Base-by-base conservation (phyloP, 2,113 vertebrate species). In the Delphinus delphis region DNA sequence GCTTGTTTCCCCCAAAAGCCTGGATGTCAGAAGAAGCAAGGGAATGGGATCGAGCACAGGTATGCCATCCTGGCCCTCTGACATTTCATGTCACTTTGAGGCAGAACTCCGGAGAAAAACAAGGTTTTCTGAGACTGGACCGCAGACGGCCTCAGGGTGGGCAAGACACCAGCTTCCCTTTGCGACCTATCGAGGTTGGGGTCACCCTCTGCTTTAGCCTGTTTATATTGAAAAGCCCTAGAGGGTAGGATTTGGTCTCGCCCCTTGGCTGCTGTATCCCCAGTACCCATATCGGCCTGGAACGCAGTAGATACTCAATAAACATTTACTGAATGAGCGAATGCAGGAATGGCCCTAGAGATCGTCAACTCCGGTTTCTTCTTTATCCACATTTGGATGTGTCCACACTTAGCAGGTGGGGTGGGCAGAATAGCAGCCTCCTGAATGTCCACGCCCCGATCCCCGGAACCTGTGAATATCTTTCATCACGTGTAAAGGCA, bases 371-470 rank as follows among this genome's bases (percentile, higher is more conserved):
- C n/a, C n/a, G 3, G 6, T 6, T 8, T 47, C 74, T 77, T 25
- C 53, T 26, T 65, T 25, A 12, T 28, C 26, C 13, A 2, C 3
- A 0, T 63, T 15, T 18, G 50, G n/a, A 38, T 3, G 3, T 6
- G 41, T 15, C 58, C 71, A 31, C 58, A 6, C 14, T 26, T 18
- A 0, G 55, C 4, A 1, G 81, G 11, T 36, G 5, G 47, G 21
- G 26, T 18, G 2, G 9, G 33, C 50, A 47, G 53, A 65, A 10
- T 1, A 2, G 1, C 0, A 4, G 38, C 26, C 53, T 50, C 77
- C 70, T 53, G 0, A 14, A 28, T 8, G 17, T 12, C 47, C 55
- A 1, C 1, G 3, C 1, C 41, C 44, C 2, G 2, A 4, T 1
- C 10, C 25, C 55, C 2, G 3, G 70, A 21, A 41, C 31, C 17